Evolutionary conservation across 2,888 invertebrate genomes (phyloP), one percentile per base, ranked within the genome.

Genomic region (Eledona agricola): DNA sequence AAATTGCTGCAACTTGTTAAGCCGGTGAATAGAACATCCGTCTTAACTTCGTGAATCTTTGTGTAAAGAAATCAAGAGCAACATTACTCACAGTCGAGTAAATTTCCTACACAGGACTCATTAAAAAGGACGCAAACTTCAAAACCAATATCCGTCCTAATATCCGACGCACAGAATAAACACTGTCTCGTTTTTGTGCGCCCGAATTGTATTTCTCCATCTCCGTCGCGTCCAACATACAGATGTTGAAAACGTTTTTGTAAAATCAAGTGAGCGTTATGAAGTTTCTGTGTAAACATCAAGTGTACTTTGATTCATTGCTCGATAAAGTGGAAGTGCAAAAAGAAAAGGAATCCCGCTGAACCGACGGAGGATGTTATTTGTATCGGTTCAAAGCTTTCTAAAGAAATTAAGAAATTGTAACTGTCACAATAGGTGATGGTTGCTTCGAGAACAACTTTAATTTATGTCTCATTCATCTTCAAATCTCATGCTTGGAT

Each of bases 71-170:
- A 67, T 67, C 66, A 66, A 67, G 63, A 60, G 63, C 59, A 57
- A 46, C 51, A 57, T 67, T 64, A 65, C 55, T 67, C 46, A 63
- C 71, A 66, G 64, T 58, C 58, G 65, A 68, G 54, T 66, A 64
- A 59, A 51, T 70, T 65, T 62, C 54, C 69, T 66, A 72, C 70
- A 71, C 62, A 68, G 64, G 66, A 60, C 65, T 71, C 69, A 72
- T 72, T 73, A 71, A 65, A 69, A 62, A 66, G 72, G 69, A 72
- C 70, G 68, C 69, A 71, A 70, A 71, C 70, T 69, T 70, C 67
- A 57, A 60, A 63, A 64, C 63, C 67, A 61, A 69, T 69, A 69
- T 68, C 66, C 66, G 65, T 55, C 52, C 54, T 51, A 55, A 60
- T 59, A 64, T 63, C 60, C 52, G 58, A 62, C 64, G 62, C 58